phyloP scores from a whole-genome alignment of 2,888 invertebrate genomes.

The Ophraella communa region DNA sequence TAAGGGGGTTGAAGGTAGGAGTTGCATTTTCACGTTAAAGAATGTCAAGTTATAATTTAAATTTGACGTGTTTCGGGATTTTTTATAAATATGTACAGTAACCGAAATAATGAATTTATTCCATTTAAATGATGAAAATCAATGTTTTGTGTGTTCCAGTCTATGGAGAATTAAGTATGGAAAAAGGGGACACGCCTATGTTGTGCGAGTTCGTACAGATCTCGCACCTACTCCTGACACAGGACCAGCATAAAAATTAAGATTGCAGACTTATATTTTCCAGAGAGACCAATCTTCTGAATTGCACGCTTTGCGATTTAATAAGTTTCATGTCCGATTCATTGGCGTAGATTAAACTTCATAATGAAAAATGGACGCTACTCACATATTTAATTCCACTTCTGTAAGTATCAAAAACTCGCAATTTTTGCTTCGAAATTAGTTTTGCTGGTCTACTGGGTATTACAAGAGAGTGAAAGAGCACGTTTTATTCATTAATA shows the following conservation, averaged over 20 bases:
- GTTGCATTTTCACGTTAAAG: no score
- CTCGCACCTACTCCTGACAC: conserved; percentile 46
- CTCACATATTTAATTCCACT: conserved; percentile 48
- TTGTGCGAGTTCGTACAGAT: conserved; percentile 4
- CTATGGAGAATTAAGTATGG: background rate
- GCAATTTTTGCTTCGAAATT: conserved; percentile 31
- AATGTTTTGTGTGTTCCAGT: background rate
- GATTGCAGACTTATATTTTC: conserved; percentile 48
- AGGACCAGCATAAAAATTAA: conserved; percentile 51
- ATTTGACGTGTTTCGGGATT: no score
- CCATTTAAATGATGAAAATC: no score
- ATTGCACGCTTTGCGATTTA: conserved; percentile 51
- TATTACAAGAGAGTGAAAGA: conserved; percentile 21
- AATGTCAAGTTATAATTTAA: no score
- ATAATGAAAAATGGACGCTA: conserved; percentile 51
- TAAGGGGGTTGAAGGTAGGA: no score
- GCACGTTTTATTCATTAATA: conserved; percentile 26
- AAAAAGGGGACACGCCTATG: background rate
- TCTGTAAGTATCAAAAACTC: conserved; percentile 31
- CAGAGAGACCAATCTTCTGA: conserved; percentile 54
- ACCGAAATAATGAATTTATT: no score
- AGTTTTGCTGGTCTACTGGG: conserved; percentile 29
- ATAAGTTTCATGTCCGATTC: conserved; percentile 39
- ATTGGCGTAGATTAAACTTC: conserved; percentile 51
- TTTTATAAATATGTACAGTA: no score